These are phyloP conservation scores for Tachysurus fulvidraco DNA, from an alignment of 2,113 vertebrate species.

Conservation along the genomic window DNA sequence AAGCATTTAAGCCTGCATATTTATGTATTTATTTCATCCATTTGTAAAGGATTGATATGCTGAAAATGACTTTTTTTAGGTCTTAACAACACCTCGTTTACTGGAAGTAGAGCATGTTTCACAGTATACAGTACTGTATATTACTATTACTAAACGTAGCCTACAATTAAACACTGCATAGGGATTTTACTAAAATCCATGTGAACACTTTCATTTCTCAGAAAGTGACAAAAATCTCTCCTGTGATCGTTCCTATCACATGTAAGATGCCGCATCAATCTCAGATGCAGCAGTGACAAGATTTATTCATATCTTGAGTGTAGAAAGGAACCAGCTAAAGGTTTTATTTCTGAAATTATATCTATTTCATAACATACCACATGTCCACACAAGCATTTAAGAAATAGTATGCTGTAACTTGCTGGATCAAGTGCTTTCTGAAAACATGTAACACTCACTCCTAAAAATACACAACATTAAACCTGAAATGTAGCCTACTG, in stretches of 20 bases:
- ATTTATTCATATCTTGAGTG: background rate
- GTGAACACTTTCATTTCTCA: background rate
- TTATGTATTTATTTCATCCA: background rate
- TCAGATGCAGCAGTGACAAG: background rate
- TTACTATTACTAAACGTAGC: constrained; percentile 7
- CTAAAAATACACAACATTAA: constrained; percentile 32
- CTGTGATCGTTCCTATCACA: background rate
- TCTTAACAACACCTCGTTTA: constrained; percentile 1
- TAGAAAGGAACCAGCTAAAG: background rate
- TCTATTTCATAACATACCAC: constrained; percentile 24
- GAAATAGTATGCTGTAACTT: constrained; percentile 15
- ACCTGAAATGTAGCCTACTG: background rate
- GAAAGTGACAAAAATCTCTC: background rate
- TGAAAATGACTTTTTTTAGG: background rate
- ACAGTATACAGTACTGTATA: background rate
- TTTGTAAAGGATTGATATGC: constrained; percentile 21
- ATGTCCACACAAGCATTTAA: constrained; percentile 17
- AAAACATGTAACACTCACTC: constrained; percentile 13
- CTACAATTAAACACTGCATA: background rate
- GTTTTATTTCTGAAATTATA: background rate
- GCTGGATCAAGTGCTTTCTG: constrained; percentile 44
- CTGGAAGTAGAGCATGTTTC: constrained; percentile 18
- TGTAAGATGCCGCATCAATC: background rate
- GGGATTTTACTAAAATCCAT: background rate
- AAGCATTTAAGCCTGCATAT: constrained; percentile 17